phyloP scores from a whole-genome alignment of 1,140 invertebrate genomes.

The Acyrthosiphon pisum region DNA sequence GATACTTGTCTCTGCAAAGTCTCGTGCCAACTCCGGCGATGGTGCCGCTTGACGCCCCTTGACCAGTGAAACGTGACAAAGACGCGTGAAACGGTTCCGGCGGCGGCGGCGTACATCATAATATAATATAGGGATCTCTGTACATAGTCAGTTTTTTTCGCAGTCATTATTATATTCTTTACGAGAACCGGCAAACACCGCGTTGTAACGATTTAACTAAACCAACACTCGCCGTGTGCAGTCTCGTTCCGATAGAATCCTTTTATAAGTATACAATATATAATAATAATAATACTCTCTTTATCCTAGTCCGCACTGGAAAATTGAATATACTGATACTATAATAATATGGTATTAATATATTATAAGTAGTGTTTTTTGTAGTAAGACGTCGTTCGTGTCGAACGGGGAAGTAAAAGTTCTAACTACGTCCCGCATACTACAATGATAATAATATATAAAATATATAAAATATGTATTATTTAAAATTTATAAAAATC shows the following conservation, averaged over 20 bases:
- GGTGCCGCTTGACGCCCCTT: not conserved
- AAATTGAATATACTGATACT: not conserved
- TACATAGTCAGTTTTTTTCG: constrained; percentile 12
- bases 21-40: constrained; percentile 64
- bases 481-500: not conserved
- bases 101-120: not conserved
- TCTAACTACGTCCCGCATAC: not conserved
- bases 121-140: constrained; percentile 41
- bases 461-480: not conserved
- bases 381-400: not conserved
- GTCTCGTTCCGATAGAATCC: not conserved
- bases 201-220: not conserved
- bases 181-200: too few species aligned
- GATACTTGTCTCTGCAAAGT: constrained; percentile 75
- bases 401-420: not conserved
- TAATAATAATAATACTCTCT: not conserved
- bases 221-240: not conserved
- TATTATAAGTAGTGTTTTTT: not conserved
- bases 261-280: not conserved
- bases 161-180: not conserved
- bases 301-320: not conserved
- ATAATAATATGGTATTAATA: not conserved
- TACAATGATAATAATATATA: not conserved
- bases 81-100: not conserved
- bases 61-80: not conserved